phyloP scores from a whole-genome alignment of 1,140 invertebrate species.

The Centruroides sculpturatus region DNA sequence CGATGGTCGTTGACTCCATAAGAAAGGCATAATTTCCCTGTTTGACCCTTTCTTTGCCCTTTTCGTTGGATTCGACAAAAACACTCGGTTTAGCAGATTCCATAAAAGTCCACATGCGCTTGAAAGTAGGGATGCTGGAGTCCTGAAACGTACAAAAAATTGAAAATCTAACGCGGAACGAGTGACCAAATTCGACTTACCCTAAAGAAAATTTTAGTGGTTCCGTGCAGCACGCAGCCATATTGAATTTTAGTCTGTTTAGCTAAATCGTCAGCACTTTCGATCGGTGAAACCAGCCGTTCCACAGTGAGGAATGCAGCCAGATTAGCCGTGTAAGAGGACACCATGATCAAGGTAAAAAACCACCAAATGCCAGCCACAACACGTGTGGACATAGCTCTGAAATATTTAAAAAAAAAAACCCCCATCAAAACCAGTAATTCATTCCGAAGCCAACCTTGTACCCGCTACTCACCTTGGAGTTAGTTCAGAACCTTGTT shows the following conservation, averaged over 20 bases:
- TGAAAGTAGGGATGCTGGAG: conserved; percentile 72
- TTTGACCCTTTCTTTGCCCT: conserved; percentile 68
- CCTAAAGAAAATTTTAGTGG: conserved; percentile 33
- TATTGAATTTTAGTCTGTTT: conserved; percentile 41
- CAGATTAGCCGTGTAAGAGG: conserved; percentile 42
- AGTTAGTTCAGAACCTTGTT: conserved; percentile 60
- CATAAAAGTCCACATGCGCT: conserved; percentile 74
- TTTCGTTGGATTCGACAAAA: conserved; percentile 62
- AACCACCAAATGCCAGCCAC: conserved; percentile 39
- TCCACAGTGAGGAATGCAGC: conserved; percentile 44
- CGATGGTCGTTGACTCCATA: conserved; percentile 71
- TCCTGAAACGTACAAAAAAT: conserved; percentile 35
- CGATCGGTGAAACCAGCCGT: conserved; percentile 37
- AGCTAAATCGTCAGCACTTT: conserved; percentile 39
- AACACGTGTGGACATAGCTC: conserved; percentile 30
- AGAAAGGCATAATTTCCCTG: conserved; percentile 58
- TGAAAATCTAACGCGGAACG: too few species aligned
- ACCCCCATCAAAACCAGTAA: background rate
- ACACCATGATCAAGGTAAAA: conserved; percentile 42
- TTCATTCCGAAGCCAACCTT: too few species aligned
- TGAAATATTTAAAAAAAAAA: conserved; percentile 1
- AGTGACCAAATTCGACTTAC: conserved; percentile 9
- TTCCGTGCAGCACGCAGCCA: conserved; percentile 35
- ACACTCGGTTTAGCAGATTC: conserved; percentile 57
- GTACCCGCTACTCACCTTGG: conserved; percentile 25